A percentile compares a stretch with the other conserved stretches of the same genome.
Evolutionary conservation across 2,797 vertebrate species (phyloP).

Genomic region (Lacerta bilineata): DNA sequence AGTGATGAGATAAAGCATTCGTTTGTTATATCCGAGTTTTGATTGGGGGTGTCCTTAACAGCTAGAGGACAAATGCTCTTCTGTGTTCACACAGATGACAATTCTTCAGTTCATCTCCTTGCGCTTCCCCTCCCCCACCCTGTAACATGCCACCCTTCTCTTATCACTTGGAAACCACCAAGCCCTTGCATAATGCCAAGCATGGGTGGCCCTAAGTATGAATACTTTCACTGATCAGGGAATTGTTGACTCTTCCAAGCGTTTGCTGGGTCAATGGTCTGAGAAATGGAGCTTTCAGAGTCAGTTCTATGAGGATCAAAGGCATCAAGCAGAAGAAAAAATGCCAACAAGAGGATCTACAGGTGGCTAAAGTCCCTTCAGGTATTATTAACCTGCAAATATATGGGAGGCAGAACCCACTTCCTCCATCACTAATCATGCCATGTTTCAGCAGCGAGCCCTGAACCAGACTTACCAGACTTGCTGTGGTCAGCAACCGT

Average conservation of each 20-base stretch:
- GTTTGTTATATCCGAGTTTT: constrained; percentile 34
- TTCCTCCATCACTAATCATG: not conserved
- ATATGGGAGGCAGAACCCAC: not conserved
- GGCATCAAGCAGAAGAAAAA: not conserved
- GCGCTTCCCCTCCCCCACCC: not conserved
- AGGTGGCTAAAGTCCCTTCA: not conserved
- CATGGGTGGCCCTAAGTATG: constrained; percentile 48
- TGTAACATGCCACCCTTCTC: constrained; percentile 4
- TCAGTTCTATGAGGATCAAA: not conserved
- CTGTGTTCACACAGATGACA: constrained; percentile 20
- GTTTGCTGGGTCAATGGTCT: no score
- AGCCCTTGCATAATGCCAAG: constrained; percentile 54
- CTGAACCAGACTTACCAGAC: not conserved
- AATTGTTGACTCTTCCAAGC: not conserved
- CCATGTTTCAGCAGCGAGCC: not conserved
- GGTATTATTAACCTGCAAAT: not conserved
- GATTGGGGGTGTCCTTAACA: constrained; percentile 8
- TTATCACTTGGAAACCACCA: constrained; percentile 45
- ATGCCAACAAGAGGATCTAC: not conserved
- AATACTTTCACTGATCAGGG: constrained; percentile 6
- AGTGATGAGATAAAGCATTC: not conserved
- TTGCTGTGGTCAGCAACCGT: not conserved
- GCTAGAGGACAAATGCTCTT: constrained; percentile 18
- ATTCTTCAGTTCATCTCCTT: constrained; percentile 29
- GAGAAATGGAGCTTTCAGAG: not conserved